Conservation (phyloP, 2,113 vertebrate species). For the Cisticola juncidis region DNA sequence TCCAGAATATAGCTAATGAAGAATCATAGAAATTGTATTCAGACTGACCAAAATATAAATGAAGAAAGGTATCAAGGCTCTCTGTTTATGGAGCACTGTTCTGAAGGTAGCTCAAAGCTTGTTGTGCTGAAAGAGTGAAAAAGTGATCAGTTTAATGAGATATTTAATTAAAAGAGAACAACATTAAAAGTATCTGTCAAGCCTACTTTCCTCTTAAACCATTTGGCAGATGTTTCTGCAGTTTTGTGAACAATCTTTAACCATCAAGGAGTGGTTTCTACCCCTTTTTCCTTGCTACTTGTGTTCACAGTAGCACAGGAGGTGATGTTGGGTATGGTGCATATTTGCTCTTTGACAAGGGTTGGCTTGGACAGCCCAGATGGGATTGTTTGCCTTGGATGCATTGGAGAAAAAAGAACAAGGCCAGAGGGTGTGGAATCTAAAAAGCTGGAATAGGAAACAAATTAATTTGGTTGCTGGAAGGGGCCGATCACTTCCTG, state of each 20-base stretch:
- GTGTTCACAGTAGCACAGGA: not conserved
- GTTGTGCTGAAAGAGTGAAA: not conserved
- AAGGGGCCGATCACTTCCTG: constrained; percentile 21
- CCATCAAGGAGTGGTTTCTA: not conserved
- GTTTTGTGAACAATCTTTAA: not conserved
- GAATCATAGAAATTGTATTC: not conserved
- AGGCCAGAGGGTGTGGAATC: constrained; percentile 14
- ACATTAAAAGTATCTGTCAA: not conserved
- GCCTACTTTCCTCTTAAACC: not conserved
- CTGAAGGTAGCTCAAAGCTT: not conserved
- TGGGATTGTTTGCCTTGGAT: not conserved
- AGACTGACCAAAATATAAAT: constrained; percentile 12
- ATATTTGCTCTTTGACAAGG: not conserved
- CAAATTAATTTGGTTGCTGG: constrained; percentile 50
- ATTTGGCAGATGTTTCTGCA: not conserved
- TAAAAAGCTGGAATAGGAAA: constrained; percentile 35
- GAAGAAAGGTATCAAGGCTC: not conserved
- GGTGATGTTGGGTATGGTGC: not conserved
- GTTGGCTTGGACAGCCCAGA: not conserved
- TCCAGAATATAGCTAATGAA: not conserved
- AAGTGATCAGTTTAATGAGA: not conserved
- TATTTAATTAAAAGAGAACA: not conserved
- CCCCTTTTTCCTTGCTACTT: not conserved
- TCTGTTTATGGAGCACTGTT: not conserved
- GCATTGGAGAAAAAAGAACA: not conserved